A percentile compares a stretch with the other conserved stretches of the same genome.
These are phyloP conservation scores for Manis pentadactyla DNA, from an alignment of 2,797 vertebrate genomes.

Conservation along the genomic window DNA sequence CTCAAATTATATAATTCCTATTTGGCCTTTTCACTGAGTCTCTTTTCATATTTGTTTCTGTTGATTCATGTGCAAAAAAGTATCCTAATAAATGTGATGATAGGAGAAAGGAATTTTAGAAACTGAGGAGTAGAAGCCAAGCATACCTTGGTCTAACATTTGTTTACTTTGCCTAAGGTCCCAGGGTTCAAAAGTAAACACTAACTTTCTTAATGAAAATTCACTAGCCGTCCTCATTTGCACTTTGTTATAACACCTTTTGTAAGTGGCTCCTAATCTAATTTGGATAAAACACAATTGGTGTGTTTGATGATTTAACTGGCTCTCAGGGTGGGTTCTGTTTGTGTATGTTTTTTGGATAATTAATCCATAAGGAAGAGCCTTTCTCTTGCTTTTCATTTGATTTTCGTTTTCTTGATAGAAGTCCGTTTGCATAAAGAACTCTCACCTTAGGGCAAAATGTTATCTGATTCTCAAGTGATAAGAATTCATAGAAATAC, in stretches of 20 bases:
- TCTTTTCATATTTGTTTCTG: not conserved
- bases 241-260: not conserved
- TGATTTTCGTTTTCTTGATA: not conserved
- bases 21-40: not conserved
- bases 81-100: not conserved
- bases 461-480: not conserved
- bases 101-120: not conserved
- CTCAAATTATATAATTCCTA: not conserved
- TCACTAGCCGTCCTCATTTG: not conserved
- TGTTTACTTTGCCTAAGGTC: not conserved
- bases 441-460: not conserved
- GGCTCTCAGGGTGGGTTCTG: not conserved
- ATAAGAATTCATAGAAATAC: not conserved
- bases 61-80: not conserved
- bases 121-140: not conserved
- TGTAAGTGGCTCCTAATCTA: not conserved
- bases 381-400: not conserved
- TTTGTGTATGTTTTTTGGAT: not conserved
- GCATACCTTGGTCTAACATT: not conserved
- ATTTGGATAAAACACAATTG: not conserved
- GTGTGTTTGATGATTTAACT: slow-evolving; percentile 5
- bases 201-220: not conserved
- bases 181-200: not conserved
- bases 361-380: not conserved
- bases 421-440: not conserved